Base-by-base conservation (phyloP, 1,140 invertebrate species). In the Heliconius nattereri region DNA sequence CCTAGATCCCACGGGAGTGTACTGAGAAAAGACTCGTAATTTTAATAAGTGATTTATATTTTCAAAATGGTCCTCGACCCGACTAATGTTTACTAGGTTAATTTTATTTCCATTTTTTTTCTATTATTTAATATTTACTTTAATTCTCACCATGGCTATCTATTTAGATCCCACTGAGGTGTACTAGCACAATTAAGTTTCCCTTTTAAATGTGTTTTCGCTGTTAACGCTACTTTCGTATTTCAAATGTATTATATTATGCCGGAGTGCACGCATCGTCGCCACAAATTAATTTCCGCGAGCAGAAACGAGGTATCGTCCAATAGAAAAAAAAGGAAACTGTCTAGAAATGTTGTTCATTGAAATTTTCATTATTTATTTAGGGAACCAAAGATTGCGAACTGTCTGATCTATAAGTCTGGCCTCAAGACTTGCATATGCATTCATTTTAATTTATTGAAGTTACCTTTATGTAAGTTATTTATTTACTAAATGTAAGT, bases 401-500 rank as follows among this genome's bases (percentile, higher is more conserved):
- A 37, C 79, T 86, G 85, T 86, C 88, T 89, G 85, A 80, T 81
- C 84, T 82, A 83, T 79, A 71, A 86, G 87, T 90, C 86, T 87
- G 83, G 71, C 84, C 76, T 82, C 76, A 75, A 80, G 84, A 90
- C 83, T 84, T 83, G 75, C 83, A 75, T 7, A 83, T 78, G 82
- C 81, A 84, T 81, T 81, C 83, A 83, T 86, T 85, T 86, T 90
- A 92, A 90, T 91, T 92, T 93, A 92, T 92, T 90, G 81, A 91
- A 94, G 91, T 93, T 94, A 94, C 91, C 91, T 89, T 94, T 91
- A 85, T 71, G 32, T 93, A 91, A 94, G 91, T 90, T 93, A 94
- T 94, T 94, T 94, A 94, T 94, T 94, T 79, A 89, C 86, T 92
- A 89, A 89, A 87, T 81, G 77, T 88, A 87, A 86, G 82, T 90